phyloP scores from a whole-genome alignment of 2,797 vertebrate species.

The Kryptolebias ocellatus region DNA sequence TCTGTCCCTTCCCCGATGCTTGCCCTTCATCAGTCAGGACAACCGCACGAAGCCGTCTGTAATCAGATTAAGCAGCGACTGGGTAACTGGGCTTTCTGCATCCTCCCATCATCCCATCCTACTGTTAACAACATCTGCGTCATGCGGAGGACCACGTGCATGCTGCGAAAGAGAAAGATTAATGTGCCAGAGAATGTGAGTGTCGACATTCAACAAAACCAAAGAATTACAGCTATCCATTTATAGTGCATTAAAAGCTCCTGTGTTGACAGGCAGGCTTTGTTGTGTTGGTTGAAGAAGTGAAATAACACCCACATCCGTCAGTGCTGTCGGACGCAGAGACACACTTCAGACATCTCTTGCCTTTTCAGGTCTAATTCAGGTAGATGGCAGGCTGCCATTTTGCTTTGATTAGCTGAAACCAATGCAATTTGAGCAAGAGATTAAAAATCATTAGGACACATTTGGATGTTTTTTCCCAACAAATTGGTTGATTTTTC shows the following conservation, averaged over 20 bases:
- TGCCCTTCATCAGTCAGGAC: constrained; percentile 43
- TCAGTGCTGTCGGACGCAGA: not conserved
- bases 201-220: not conserved
- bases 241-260: constrained; percentile 33
- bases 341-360: not conserved
- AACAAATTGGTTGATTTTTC: not conserved
- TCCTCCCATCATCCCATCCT: constrained; percentile 57
- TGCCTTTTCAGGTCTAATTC: not conserved
- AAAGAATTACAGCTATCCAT: constrained; percentile 31
- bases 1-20: constrained; percentile 59
- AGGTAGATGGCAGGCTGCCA: constrained; percentile 3
- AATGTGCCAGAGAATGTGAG: constrained; percentile 29
- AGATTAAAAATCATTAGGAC: not conserved
- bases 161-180: constrained; percentile 55
- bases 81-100: constrained; percentile 63
- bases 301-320: constrained; percentile 6
- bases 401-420: constrained; percentile 6
- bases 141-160: constrained; percentile 71
- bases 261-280: constrained; percentile 6
- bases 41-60: constrained; percentile 62
- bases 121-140: constrained; percentile 68
- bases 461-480: not conserved
- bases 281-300: constrained; percentile 18
- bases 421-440: not conserved
- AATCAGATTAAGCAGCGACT: constrained; percentile 75